A percentile compares a stretch with the other conserved stretches of the same genome.
Conservation (phyloP, 2,888 invertebrate genomes). For the Endotricha flammealis region DNA sequence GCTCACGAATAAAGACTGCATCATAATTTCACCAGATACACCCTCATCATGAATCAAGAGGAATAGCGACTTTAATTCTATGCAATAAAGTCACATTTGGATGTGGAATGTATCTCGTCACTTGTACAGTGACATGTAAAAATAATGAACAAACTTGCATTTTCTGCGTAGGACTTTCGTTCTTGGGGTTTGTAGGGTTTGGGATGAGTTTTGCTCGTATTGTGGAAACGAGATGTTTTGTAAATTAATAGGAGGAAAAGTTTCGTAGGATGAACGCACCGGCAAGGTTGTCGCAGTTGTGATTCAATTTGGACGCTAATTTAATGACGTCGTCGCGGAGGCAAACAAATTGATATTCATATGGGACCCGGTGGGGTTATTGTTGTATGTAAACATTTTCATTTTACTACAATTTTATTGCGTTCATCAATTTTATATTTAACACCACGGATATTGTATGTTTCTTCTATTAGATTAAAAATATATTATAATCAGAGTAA, state of each 20-base stretch:
- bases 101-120: constrained; percentile 46
- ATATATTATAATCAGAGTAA: no score
- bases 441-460: no score
- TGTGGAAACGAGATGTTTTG: constrained; percentile 62
- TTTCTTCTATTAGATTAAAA: no score
- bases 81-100: constrained; percentile 51
- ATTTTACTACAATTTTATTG: neutral
- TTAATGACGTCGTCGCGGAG: constrained; percentile 71
- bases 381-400: constrained; percentile 37
- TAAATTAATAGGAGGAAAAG: constrained; percentile 78
- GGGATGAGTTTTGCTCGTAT: constrained; percentile 44
- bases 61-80: constrained; percentile 51
- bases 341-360: constrained; percentile 78
- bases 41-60: constrained; percentile 44
- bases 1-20: constrained; percentile 79
- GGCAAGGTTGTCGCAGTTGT: constrained; percentile 76
- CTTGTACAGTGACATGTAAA: constrained; percentile 78
- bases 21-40: constrained; percentile 78
- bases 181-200: constrained; percentile 39
- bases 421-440: no score
- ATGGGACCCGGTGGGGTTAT: constrained; percentile 66
- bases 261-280: constrained; percentile 69
- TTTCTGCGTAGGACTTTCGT: constrained; percentile 43
- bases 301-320: constrained; percentile 78
- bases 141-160: constrained; percentile 75